These are phyloP conservation scores for Pristionchus mayeri DNA, from an alignment of 2,888 invertebrate species.

Conservation along the genomic window DNA sequence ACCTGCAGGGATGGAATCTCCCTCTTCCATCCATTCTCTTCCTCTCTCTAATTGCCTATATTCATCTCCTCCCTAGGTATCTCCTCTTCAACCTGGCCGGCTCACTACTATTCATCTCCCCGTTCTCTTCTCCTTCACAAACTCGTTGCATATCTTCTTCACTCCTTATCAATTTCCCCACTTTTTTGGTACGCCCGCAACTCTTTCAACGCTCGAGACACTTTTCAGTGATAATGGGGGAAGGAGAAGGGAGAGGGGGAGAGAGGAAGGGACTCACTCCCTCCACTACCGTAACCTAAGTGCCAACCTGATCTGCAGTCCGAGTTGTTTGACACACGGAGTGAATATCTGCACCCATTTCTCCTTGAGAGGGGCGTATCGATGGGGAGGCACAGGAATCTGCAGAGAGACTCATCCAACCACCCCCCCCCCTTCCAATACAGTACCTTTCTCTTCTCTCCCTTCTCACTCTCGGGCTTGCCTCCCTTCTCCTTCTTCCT, in stretches of 20 bases:
- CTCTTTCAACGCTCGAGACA: slow-evolving; percentile 30
- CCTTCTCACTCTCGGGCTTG: slow-evolving; percentile 51
- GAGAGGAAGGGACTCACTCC: neutral
- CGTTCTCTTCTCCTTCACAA: neutral
- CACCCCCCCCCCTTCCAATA: neutral
- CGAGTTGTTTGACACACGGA: slow-evolving; percentile 94
- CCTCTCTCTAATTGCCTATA: neutral
- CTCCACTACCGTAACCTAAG: neutral
- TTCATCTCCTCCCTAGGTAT: neutral
- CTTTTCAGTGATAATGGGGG: slow-evolving; percentile 43
- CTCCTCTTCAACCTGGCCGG: neutral
- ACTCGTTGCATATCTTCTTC: neutral
- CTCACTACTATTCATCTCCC: neutral
- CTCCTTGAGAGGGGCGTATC: slow-evolving; percentile 93
- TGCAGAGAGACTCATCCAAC: slow-evolving; percentile 51
- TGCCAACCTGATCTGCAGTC: slow-evolving; percentile 84
- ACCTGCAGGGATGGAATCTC: slow-evolving; percentile 79
- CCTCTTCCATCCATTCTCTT: neutral
- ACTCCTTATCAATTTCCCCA: neutral
- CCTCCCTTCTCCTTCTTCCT: slow-evolving; percentile 46
- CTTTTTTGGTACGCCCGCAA: slow-evolving; percentile 40
- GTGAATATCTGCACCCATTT: slow-evolving; percentile 97
- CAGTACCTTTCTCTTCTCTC: slow-evolving; percentile 62
- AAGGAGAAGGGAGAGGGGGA: neutral
- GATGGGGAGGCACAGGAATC: slow-evolving; percentile 91